Percentiles rank a stretch among this genome's conserved stretches.
phyloP scores from a whole-genome alignment of 2,888 invertebrate genomes.

The Hypercompe scribonia region DNA sequence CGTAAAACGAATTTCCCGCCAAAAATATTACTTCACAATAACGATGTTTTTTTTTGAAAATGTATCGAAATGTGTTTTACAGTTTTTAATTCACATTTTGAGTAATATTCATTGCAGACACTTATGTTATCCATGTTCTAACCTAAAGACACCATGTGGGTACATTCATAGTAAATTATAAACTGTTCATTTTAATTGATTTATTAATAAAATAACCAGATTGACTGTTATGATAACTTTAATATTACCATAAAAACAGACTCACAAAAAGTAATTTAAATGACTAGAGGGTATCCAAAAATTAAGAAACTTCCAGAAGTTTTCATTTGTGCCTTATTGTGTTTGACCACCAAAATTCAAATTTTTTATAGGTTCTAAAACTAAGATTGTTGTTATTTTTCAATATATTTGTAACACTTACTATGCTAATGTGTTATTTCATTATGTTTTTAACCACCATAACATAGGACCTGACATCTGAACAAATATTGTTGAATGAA shows the following conservation, averaged over 20 bases:
- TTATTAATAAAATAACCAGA: background rate
- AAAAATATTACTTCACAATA: background rate
- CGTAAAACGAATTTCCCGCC: background rate
- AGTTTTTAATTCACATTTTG: background rate
- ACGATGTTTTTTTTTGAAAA: background rate
- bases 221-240: background rate
- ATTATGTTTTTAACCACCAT: slow-evolving; percentile 34
- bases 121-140: background rate
- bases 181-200: background rate
- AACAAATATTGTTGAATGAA: slow-evolving; percentile 50
- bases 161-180: background rate
- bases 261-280: background rate
- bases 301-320: background rate
- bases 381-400: slow-evolving; percentile 25
- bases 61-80: background rate
- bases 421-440: slow-evolving; percentile 13
- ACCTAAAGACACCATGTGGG: background rate
- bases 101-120: background rate
- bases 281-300: background rate
- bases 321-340: background rate
- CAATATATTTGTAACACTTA: slow-evolving; percentile 29
- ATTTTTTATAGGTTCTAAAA: background rate
- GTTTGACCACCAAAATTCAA: background rate
- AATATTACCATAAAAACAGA: background rate
- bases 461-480: slow-evolving; percentile 42